Evolutionary conservation across 2,888 invertebrate species (phyloP), one percentile per base, ranked within the genome.

Genomic region (Octonoba sinensis): DNA sequence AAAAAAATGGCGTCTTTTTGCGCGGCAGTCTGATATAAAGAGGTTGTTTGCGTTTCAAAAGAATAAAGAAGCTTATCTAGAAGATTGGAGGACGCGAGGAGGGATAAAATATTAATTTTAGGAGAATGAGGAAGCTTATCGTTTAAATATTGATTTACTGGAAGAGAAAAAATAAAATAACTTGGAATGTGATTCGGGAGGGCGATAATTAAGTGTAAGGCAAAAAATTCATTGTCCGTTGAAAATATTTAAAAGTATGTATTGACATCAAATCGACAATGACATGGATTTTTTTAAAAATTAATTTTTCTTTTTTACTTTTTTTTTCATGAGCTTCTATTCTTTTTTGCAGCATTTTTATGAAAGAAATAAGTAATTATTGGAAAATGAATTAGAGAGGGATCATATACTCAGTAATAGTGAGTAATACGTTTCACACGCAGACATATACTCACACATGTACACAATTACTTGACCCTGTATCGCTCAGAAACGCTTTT

Each of bases 51-150:
- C 74, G 71, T 76, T 82, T 71, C 74, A 62, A 75, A 76, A 76
- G 76, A 82, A 82, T 82, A 72, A 76, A 82, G 59, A 76, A 71
- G 82, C 82, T 82, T 82, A 82, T 82, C 82, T 82, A 20, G 56
- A 67, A 82, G 82, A 75, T 82, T 75, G 75, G 70, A 82, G 82
- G 72, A 72, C 76, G 82, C 67, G 70, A 82, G 66, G 56, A 82
- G 60, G 82, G 82, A 82, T 82, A 82, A 82, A 82, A 82, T 82
- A 82, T 82, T 82, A 82, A 82, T 82, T 82, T 82, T 76, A 57
- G 76, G 72, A 82, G 76, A 82, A 82, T 75, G 67, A 82, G 82
- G 69, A 62, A 71, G 75, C 76, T 82, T 82, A 82, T 82, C 82
- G 76, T 76, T 82, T 82, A 82, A 82, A 82, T 82, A 82, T 76